phyloP scores from a whole-genome alignment of 1,140 invertebrate genomes.

The Cyclina sinensis region DNA sequence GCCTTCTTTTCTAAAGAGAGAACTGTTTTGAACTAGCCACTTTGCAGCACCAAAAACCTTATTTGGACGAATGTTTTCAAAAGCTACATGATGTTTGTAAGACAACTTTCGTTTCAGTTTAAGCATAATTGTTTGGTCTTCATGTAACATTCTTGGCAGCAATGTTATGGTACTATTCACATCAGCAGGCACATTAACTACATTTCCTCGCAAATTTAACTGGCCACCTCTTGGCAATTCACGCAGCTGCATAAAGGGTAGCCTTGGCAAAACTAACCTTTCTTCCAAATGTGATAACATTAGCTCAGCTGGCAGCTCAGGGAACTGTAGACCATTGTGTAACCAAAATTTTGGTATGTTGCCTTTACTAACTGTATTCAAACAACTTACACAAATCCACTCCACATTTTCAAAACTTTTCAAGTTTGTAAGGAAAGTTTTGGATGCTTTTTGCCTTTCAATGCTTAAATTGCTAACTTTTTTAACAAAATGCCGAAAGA shows the following conservation, averaged over 20 bases:
- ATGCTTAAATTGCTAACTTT: too few relatives aligned
- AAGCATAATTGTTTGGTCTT: conserved; percentile 45
- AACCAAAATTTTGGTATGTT: too few relatives aligned
- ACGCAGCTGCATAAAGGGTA: conserved; percentile 50
- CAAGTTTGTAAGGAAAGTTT: too few relatives aligned
- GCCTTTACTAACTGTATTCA: too few relatives aligned
- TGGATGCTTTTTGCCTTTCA: too few relatives aligned
- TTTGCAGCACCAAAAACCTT: conserved; percentile 45
- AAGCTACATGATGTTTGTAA: conserved; percentile 61
- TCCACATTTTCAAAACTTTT: too few relatives aligned
- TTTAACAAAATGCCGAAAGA: too few relatives aligned
- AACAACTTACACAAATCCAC: too few relatives aligned
- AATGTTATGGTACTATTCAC: conserved; percentile 40
- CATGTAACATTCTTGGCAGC: conserved; percentile 30
- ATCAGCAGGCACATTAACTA: conserved; percentile 60
- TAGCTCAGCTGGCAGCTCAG: too few relatives aligned
- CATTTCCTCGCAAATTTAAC: conserved; percentile 35
- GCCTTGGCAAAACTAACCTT: conserved; percentile 35
- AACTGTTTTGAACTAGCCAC: conserved; percentile 62
- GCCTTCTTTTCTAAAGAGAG: conserved; percentile 54
- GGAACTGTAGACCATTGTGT: too few relatives aligned
- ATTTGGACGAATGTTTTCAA: conserved; percentile 65
- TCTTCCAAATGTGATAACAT: conserved; percentile 54
- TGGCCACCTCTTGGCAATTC: conserved; percentile 47
- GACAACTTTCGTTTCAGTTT: conserved; percentile 64